Conservation (phyloP, 2,113 vertebrate genomes). For the Glaucomys volans region DNA sequence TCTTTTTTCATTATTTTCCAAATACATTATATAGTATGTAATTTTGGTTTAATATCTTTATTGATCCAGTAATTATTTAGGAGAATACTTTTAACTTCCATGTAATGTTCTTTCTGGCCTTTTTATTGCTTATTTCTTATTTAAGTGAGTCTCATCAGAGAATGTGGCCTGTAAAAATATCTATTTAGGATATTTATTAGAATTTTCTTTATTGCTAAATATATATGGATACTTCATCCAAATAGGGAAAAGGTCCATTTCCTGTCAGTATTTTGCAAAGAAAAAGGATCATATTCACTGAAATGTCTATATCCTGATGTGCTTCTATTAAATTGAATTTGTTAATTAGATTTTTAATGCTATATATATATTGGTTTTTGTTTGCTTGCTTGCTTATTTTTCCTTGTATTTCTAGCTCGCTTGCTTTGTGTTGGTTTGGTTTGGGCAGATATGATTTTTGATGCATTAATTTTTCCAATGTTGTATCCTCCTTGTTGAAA, state of each 20-base stretch:
- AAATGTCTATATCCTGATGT: neutral
- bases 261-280: neutral
- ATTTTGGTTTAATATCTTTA: constrained; percentile 67
- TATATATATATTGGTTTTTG: neutral
- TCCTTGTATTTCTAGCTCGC: neutral
- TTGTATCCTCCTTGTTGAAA: neutral
- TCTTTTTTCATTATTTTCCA: constrained; percentile 43
- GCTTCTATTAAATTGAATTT: constrained; percentile 9
- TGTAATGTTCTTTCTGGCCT: constrained; percentile 17
- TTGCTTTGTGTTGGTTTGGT: neutral
- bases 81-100: constrained; percentile 21
- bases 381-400: neutral
- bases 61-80: constrained; percentile 63
- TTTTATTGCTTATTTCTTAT: constrained; percentile 39
- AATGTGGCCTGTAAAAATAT: constrained; percentile 42
- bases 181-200: constrained; percentile 57
- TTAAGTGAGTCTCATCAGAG: constrained; percentile 37
- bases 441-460: neutral
- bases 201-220: constrained; percentile 18
- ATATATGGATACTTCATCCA: neutral
- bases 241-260: neutral
- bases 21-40: constrained; percentile 4
- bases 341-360: constrained; percentile 7
- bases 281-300: neutral
- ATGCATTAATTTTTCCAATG: neutral